phyloP scores from a whole-genome alignment of 1,140 invertebrate species.

The Pseudoatta argentina region DNA sequence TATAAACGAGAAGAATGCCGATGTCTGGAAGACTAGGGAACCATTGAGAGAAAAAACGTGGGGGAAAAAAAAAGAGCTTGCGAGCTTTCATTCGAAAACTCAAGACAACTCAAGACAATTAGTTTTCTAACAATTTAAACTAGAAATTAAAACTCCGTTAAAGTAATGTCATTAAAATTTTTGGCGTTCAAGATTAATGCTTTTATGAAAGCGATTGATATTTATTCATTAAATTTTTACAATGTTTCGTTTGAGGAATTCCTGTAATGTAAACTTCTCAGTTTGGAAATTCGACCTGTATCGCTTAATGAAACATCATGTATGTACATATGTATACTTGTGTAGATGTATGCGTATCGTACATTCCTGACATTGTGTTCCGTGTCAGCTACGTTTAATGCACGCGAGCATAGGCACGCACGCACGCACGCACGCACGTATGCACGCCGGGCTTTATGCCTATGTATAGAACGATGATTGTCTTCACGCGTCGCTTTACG shows the following conservation, averaged over 20 bases:
- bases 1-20: slow-evolving; percentile 2
- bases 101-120: not conserved
- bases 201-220: not conserved
- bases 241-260: not conserved
- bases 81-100: not conserved
- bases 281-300: slow-evolving; percentile 17
- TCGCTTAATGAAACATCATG: slow-evolving; percentile 36
- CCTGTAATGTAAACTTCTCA: slow-evolving; percentile 15
- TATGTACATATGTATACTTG: not conserved
- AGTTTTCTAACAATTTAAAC: not conserved
- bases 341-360: not conserved
- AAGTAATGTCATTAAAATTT: not conserved
- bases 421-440: not conserved
- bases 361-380: slow-evolving; percentile 41
- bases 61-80: not conserved
- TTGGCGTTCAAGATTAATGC: not conserved
- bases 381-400: slow-evolving; percentile 36
- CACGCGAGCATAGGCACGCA: not conserved
- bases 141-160: not conserved
- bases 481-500: slow-evolving; percentile 10
- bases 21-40: slow-evolving; percentile 13
- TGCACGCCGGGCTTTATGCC: not conserved
- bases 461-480: not conserved
- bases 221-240: slow-evolving; percentile 18
- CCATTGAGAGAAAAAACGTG: not conserved